Evolutionary conservation across 2,797 vertebrate genomes (phyloP).

Genomic region (Hypotaenidia okinawae): DNA sequence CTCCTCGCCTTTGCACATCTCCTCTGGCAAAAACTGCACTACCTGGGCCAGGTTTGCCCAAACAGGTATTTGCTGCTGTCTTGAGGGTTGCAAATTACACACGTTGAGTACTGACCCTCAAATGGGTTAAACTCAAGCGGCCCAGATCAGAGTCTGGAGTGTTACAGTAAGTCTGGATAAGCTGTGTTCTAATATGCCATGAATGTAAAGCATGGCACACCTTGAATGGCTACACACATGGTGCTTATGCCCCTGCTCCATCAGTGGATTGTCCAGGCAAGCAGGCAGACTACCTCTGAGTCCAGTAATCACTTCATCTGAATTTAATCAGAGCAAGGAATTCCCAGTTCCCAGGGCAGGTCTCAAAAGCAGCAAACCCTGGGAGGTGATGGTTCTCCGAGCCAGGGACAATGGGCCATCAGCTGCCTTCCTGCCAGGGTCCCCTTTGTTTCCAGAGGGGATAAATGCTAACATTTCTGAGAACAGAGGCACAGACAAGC

Average conservation of each 20-base stretch:
- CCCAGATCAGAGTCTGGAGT: not conserved
- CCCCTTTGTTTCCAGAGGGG: not conserved
- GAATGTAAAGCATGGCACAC: not conserved
- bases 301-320: not conserved
- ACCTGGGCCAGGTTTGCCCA: not conserved
- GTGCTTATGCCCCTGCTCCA: not conserved
- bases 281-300: not conserved
- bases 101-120: not conserved
- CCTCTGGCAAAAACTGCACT: not conserved
- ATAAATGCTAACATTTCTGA: not conserved
- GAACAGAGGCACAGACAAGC: not conserved
- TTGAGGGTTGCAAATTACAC: not conserved
- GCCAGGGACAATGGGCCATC: not conserved
- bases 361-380: not conserved
- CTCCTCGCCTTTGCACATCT: not conserved
- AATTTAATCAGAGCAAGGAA: not conserved
- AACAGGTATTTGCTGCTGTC: not conserved
- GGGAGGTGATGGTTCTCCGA: not conserved
- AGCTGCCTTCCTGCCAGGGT: not conserved
- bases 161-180: not conserved
- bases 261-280: not conserved
- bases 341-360: not conserved
- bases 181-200: not conserved
- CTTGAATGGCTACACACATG: not conserved
- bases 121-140: not conserved